phyloP scores from a whole-genome alignment of 2,888 invertebrate species.

The Clitarchus hookeri region DNA sequence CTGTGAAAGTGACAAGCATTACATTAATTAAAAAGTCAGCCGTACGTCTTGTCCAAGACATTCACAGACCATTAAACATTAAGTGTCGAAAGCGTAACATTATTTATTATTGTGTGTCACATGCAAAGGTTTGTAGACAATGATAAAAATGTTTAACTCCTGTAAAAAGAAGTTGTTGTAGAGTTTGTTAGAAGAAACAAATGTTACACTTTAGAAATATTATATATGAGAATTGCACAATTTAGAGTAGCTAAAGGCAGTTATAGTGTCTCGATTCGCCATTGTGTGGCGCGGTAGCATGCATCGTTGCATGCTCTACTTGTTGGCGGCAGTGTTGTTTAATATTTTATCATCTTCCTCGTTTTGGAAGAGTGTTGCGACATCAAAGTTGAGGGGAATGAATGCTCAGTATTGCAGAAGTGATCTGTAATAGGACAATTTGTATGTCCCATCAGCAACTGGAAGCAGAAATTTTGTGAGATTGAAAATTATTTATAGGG shows the following conservation, averaged over 20 bases:
- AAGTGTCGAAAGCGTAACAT: neutral
- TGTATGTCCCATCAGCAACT: neutral
- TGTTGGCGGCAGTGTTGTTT: constrained; percentile 3
- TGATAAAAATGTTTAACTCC: neutral
- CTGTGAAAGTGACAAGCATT: neutral
- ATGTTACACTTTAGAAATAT: neutral
- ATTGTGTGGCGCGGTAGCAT: neutral
- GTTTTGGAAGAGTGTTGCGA: constrained; percentile 2
- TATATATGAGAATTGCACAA: neutral
- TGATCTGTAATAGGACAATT: neutral
- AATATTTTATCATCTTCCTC: constrained; percentile 14
- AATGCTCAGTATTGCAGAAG: neutral
- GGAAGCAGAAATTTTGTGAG: neutral
- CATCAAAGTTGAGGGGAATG: neutral
- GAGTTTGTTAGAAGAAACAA: neutral
- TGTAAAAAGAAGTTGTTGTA: constrained; percentile 1
- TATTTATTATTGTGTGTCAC: neutral
- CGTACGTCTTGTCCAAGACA: neutral
- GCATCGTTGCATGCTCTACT: neutral
- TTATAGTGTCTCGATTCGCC: neutral
- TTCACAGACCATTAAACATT: neutral
- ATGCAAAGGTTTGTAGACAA: neutral
- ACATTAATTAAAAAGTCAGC: neutral
- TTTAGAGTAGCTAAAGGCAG: neutral
- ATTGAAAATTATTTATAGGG: neutral